Base-by-base conservation (phyloP, 2,888 invertebrate genomes). In the Seira musarum region DNA sequence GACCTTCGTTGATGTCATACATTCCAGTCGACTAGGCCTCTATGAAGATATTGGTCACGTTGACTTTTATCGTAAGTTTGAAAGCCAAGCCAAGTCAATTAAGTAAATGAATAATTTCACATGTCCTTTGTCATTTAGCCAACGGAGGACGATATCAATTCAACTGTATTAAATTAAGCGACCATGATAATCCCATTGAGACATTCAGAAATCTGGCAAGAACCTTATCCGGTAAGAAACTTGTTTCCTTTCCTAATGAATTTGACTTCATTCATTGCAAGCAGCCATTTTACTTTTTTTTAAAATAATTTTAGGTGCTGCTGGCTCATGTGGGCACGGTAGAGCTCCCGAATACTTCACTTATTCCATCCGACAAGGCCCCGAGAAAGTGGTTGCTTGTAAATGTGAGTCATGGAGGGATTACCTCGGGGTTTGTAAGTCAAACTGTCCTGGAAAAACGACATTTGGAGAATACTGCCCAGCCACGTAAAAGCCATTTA, bases 1-100 rank as follows among this genome's bases (percentile, higher is more conserved):
- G 1, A 80, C 83, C 1, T 88, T 88, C 78, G 88, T 88, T 0
- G 88, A 88, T 71, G 87, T 88, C 1, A 87, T 88, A 25, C 88
- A 88, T 71, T 87, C 88, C 6, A 88, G 88, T 73, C 87, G 87
- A 8, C 82, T 88, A 1, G 88, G 88, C 6, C 83, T 87, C 1
- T 87, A 86, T 46, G 85, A 86, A 63, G 86, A 87, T 1, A 83
- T 88, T 81, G 88, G 88, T 1, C 88, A 88, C 71, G 87, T 87
- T 0, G 88, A 88, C 69, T 88, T 88, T 81, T 88, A 88, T 71
- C 88, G 88, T 6, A 88, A 88, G 76, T n/a, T 10, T 1, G 30
- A 6, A 57, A 35, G 15, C 30, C 21, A 22, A 15, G n/a, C 49
- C 8, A 13, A 13, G 49, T 13, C 8, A 13, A 13, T 46, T 46